phyloP scores from a whole-genome alignment of 2,888 invertebrate species.

The Sinentomon sp. region DNA sequence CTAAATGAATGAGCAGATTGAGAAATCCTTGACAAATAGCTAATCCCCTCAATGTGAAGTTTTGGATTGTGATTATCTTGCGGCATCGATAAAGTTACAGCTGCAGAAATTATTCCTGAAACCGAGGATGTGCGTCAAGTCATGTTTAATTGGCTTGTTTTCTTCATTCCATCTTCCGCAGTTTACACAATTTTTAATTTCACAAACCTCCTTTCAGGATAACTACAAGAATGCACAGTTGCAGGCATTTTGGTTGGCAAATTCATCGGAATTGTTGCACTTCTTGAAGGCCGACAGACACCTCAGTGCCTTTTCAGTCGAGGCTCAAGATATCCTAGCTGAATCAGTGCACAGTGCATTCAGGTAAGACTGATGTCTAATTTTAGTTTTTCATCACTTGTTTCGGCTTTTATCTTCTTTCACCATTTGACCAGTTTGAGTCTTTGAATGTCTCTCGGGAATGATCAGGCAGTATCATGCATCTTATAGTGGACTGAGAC shows the following conservation, averaged over 20 bases:
- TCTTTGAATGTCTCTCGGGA: too few relatives aligned
- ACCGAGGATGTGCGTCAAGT: too few relatives aligned
- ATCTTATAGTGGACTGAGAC: too few relatives aligned
- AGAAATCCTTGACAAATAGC: too few relatives aligned
- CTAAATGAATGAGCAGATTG: too few relatives aligned
- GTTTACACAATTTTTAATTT: conserved; percentile 6
- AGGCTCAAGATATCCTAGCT: conserved; percentile 75
- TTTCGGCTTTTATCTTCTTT: too few relatives aligned
- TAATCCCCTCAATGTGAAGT: too few relatives aligned
- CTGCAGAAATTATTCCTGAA: background rate
- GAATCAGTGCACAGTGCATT: conserved; percentile 82
- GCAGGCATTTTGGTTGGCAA: conserved; percentile 89
- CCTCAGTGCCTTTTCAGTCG: conserved; percentile 66
- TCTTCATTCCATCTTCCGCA: background rate
- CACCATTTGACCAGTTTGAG: too few relatives aligned
- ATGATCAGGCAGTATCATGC: too few relatives aligned
- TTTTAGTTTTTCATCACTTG: too few relatives aligned
- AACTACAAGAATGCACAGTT: conserved; percentile 59
- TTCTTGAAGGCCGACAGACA: conserved; percentile 87
- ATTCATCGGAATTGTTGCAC: conserved; percentile 81
- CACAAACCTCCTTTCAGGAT: conserved; percentile 26
- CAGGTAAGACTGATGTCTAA: too few relatives aligned
- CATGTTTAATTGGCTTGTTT: background rate
- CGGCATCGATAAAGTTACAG: background rate
- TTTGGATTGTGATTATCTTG: too few relatives aligned